Evolutionary conservation across 2,797 vertebrate genomes (phyloP), one percentile per base, ranked within the genome.

Genomic region (Apodemus agrarius): DNA sequence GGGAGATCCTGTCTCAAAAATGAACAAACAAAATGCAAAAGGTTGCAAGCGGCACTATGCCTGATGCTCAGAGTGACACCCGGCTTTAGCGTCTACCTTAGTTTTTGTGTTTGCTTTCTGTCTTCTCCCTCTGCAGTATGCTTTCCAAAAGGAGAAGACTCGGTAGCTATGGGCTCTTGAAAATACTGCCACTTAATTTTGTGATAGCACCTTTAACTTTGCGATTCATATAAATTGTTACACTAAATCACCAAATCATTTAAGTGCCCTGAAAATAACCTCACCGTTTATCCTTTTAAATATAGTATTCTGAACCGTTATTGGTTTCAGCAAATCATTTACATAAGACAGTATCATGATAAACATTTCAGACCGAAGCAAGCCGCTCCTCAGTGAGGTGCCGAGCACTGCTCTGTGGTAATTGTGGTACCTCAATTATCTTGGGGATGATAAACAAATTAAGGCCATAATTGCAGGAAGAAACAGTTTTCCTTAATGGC

Each of bases 371-470:
- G 59, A 93, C 43, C 31, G 57, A 93, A 92, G 52, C n/a, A 86
- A 80, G 92, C 91, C 78, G 5, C 21, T 89, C 14, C 90, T 85
- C 87, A 65, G 81, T 95, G 63, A 93, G 94, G 90, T 37, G 76
- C n/a, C 92, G 72, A 92, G 90, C 49, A 82, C 83, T 96, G 92
- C 82, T 79, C 61, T 92, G 79, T 94, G 87, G 75, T 91, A 96
- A 93, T 89, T 95, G 69, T 80, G 74, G 43, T 49, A 82, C 61
- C 67, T 95, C 65, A 14, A 94, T 97, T 96, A 89, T 74, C 75
- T 83, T 94, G 54, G 67, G 75, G 52, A 69, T 93, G 78, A 81
- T 96, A 96, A 95, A 95, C 89, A 94, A 94, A 95, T 92, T 96
- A 93, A 88, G 21, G 46, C 49, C 89, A 29, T 97, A 96, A 96